A percentile compares a stretch with the other conserved stretches of the same genome.
phyloP scores from a whole-genome alignment of 2,113 vertebrate species.

The Macquaria ambigua region DNA sequence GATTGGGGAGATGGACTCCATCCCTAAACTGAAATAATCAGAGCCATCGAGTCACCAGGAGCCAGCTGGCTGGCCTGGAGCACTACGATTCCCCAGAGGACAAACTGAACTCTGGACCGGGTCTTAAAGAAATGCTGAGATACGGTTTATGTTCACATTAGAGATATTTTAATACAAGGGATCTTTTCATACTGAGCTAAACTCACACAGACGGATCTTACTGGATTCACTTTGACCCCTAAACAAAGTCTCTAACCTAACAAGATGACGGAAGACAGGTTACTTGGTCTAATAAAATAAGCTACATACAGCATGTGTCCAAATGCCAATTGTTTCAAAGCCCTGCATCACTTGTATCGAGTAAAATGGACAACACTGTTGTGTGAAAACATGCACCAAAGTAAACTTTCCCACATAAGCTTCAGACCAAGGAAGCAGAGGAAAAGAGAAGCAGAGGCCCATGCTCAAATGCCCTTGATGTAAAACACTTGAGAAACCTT shows the following conservation, averaged over 20 bases:
- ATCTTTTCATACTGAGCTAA: not conserved
- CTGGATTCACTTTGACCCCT: not conserved
- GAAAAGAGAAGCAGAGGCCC: not conserved
- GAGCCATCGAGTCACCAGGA: constrained; percentile 41
- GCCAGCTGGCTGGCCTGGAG: constrained; percentile 62
- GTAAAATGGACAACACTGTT: not conserved
- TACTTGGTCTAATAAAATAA: not conserved
- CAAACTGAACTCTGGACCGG: constrained; percentile 34
- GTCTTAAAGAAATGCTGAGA: constrained; percentile 41
- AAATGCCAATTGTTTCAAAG: not conserved
- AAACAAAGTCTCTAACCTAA: not conserved
- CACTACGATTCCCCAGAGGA: constrained; percentile 51
- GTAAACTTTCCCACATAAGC: not conserved
- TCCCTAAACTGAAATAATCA: constrained; percentile 59
- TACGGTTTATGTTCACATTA: not conserved
- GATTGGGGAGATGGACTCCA: constrained; percentile 58
- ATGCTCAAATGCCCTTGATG: not conserved
- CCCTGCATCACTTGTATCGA: not conserved
- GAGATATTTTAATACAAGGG: not conserved
- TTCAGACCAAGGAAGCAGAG: not conserved
- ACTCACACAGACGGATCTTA: not conserved
- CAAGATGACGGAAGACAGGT: not conserved
- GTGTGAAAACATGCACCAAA: not conserved
- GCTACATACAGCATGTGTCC: not conserved
- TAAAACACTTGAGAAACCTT: not conserved